Evolutionary conservation across 2,888 invertebrate genomes (phyloP).

Genomic region (Agrochola lychnidis): DNA sequence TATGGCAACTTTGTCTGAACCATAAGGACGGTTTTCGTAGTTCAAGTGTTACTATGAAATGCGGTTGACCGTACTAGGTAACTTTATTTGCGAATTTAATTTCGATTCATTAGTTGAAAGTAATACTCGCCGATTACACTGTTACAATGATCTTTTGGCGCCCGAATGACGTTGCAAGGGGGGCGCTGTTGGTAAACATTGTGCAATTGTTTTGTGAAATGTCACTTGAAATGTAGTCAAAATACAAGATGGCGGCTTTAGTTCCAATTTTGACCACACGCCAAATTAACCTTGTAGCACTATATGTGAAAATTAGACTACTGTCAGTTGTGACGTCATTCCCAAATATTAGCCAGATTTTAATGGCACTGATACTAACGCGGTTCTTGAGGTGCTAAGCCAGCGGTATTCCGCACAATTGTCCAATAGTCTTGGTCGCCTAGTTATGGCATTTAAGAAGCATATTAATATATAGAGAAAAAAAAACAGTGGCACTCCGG

Average conservation of each 20-base stretch:
- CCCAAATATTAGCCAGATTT: background rate
- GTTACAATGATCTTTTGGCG: background rate
- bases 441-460: conserved; percentile 6
- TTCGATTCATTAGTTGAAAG: conserved; percentile 23
- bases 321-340: background rate
- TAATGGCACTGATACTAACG: background rate
- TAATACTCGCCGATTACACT: background rate
- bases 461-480: conserved; percentile 5
- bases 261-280: background rate
- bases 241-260: background rate
- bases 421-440: background rate
- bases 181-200: background rate
- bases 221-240: background rate
- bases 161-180: background rate
- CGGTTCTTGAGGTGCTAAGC: background rate
- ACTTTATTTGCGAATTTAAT: background rate
- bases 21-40: conserved; percentile 18
- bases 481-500: too few relatives aligned
- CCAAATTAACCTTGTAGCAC: background rate
- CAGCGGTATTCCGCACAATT: background rate
- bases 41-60: conserved; percentile 5
- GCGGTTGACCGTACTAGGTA: background rate
- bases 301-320: background rate
- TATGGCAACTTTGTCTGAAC: background rate
- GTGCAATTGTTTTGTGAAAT: background rate